A percentile compares a stretch with the other conserved stretches of the same genome.
Evolutionary conservation across 2,797 vertebrate species (phyloP).

Genomic region (Falco rusticolus): DNA sequence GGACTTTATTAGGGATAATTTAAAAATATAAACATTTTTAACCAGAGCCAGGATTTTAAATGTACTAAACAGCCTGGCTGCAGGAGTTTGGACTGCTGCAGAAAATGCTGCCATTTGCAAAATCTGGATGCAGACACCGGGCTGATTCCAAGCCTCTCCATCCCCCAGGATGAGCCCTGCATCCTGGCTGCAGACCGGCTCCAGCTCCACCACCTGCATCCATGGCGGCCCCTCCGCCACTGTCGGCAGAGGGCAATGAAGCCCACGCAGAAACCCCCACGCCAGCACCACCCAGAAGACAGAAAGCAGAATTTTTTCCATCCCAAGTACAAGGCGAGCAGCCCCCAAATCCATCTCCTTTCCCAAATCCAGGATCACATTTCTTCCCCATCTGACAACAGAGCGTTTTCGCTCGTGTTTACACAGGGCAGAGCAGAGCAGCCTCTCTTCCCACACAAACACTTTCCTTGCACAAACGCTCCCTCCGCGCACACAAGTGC

Average conservation of each 20-base stretch:
- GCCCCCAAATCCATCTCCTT: conserved; percentile 35
- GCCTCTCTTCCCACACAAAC: not conserved
- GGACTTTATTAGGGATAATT: not conserved
- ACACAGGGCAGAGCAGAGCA: not conserved
- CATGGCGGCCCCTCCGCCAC: not conserved
- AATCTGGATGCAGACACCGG: not conserved
- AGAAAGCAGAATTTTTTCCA: conserved; percentile 6
- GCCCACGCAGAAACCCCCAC: conserved; percentile 1
- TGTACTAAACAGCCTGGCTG: not conserved
- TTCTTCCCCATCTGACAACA: not conserved
- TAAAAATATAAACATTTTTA: not conserved
- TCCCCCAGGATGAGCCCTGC: not conserved
- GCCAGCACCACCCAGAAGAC: not conserved
- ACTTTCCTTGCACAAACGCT: not conserved
- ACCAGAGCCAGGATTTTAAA: not conserved
- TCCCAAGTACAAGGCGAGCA: conserved; percentile 37
- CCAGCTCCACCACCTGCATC: not conserved
- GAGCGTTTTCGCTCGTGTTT: not conserved
- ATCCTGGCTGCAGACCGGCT: not conserved
- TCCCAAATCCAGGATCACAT: not conserved
- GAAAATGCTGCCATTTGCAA: not conserved
- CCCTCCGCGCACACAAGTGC: not conserved
- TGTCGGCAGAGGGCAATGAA: conserved; percentile 65
- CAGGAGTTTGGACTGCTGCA: not conserved
- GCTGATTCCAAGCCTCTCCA: not conserved